Evolutionary conservation across 2,113 vertebrate species (phyloP).

Genomic region (Alouatta palliata): DNA sequence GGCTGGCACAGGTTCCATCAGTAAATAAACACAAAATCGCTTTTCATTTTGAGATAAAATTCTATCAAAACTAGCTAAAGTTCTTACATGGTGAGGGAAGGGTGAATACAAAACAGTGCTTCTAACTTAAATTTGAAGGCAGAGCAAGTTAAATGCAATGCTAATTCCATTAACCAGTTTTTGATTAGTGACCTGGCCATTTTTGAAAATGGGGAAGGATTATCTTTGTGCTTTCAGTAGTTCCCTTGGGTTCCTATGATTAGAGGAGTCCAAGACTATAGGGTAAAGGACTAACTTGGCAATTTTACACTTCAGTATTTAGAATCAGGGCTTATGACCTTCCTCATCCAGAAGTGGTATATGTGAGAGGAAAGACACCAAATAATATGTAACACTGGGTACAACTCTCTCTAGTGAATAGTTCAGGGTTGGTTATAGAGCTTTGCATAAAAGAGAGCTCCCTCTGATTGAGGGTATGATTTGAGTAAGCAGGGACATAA

Average conservation of each 20-base stretch:
- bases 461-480: neutral
- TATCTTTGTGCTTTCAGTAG: neutral
- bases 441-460: neutral
- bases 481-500: too few species aligned
- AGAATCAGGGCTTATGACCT: neutral
- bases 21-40: constrained; percentile 53
- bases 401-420: neutral
- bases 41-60: constrained; percentile 38
- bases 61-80: constrained; percentile 53
- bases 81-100: neutral
- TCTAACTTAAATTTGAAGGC: neutral
- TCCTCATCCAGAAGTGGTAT: neutral
- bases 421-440: neutral
- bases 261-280: neutral
- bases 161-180: neutral
- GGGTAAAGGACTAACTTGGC: neutral
- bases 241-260: neutral
- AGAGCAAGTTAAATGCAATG: neutral
- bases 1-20: constrained; percentile 19
- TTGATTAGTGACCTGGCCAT: neutral
- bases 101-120: neutral
- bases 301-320: neutral
- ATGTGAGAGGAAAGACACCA: fast-evolving
- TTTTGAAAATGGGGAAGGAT: neutral
- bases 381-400: neutral